Evolutionary conservation across 2,113 vertebrate species (phyloP).

Genomic region (Oryzias javanicus): DNA sequence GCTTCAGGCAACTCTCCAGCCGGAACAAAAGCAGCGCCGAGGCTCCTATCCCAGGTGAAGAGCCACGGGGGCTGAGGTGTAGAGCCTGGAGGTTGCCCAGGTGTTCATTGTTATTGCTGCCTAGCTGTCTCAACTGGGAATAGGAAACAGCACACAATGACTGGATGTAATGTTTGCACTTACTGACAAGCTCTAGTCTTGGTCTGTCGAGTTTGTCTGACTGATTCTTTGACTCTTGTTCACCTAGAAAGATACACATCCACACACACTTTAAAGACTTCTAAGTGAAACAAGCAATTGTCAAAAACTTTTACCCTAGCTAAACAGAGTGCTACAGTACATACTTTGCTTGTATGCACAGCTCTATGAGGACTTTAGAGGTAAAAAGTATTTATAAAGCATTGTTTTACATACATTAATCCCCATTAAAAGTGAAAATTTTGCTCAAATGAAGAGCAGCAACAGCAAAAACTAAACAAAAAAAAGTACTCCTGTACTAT

Average conservation of each 20-base stretch:
- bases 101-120: slow-evolving; percentile 71
- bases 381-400: too few relatives aligned
- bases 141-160: slow-evolving; percentile 47
- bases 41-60: slow-evolving; percentile 74
- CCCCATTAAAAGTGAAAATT: too few relatives aligned
- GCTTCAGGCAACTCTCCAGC: slow-evolving; percentile 57
- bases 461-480: too few relatives aligned
- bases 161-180: slow-evolving; percentile 46
- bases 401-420: too few relatives aligned
- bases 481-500: slow-evolving; percentile 1
- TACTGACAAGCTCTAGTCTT: slow-evolving; percentile 42
- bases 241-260: slow-evolving; percentile 1
- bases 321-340: neutral
- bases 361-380: too few relatives aligned
- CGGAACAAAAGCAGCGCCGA: slow-evolving; percentile 33
- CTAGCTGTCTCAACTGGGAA: slow-evolving; percentile 55
- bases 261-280: slow-evolving; percentile 23
- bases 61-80: slow-evolving; percentile 67
- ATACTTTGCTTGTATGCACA: neutral
- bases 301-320: slow-evolving; percentile 6
- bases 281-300: slow-evolving; percentile 19
- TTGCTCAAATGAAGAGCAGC: too few relatives aligned
- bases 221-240: slow-evolving; percentile 33
- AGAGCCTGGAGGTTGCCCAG: slow-evolving; percentile 75
- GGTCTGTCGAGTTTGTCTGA: slow-evolving; percentile 44